Evolutionary conservation across 2,113 vertebrate species (phyloP), one percentile per base, ranked within the genome.

Genomic region (Tyto alba): DNA sequence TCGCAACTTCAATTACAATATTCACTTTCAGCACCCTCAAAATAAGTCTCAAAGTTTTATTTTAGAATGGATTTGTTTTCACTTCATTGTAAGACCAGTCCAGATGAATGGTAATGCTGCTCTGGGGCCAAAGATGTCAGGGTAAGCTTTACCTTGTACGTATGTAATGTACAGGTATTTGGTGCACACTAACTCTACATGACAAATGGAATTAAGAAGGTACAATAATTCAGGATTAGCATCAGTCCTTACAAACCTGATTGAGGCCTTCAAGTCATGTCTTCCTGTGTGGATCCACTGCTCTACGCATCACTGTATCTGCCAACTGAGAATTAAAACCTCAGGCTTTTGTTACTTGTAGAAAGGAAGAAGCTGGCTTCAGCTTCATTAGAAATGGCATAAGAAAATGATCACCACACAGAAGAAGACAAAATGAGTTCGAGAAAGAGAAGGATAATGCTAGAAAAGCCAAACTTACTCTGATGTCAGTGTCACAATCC

Each of bases 81-180:
- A 34, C 36, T 52, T 47, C 19, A 36, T 34, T 29, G 1, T 12
- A 64, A 55, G 34, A 73, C 17, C 4, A 1, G 62, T 40, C 29
- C 43, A 67, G 38, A 34, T 3, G 7, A 89, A 76, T 6, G 10
- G 21, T 0, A 0, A 16, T 6, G 17, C n/a, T 34, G 27, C 30
- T 38, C 27, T 16, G 55, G 38, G 21, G 29, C 38, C 45, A 53
- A 0, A 0, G 1, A 40, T 1, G 2, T 9, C 11, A 57, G 40
- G 38, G 38, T 18, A 63, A 41, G n/a, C 13, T 81, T 64, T 17
- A 27, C 48, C 40, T n/a, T 14, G 23, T 1, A 13, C 0, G 0
- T 6, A 19, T 4, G 11, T 66, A 21, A 12, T 1, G 1, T 14
- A 21, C 45, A 25, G 27, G 1, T 30, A 21, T 43, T 75, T 38